These are phyloP conservation scores for Astyanax mexicanus DNA, from an alignment of 2,797 vertebrate species.

Conservation along the genomic window DNA sequence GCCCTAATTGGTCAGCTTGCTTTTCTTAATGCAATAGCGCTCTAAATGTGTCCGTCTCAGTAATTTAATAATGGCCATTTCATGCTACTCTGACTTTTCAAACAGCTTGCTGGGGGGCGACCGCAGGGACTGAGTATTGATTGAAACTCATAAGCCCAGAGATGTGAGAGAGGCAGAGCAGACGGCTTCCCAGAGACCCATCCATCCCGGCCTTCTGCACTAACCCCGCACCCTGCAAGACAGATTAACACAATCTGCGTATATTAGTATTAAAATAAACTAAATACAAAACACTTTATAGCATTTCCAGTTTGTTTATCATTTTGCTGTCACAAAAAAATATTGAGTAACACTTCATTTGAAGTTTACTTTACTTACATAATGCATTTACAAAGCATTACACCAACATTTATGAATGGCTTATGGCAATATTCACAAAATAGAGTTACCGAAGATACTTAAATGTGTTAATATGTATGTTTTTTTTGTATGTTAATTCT, in stretches of 20 bases:
- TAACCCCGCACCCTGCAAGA: constrained; percentile 14
- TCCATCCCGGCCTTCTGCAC: constrained; percentile 34
- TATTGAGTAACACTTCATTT: too few relatives aligned
- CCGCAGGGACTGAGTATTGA: constrained; percentile 78
- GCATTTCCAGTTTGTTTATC: too few relatives aligned
- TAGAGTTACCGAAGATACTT: too few relatives aligned
- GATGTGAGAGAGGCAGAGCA: constrained; percentile 73
- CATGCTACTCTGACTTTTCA: constrained; percentile 80
- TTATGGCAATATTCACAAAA: too few relatives aligned
- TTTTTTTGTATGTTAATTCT: too few relatives aligned
- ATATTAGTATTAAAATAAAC: neutral
- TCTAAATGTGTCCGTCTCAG: constrained; percentile 81
- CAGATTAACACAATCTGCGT: neutral
- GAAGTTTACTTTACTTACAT: too few relatives aligned
- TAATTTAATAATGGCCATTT: constrained; percentile 86
- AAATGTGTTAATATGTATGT: too few relatives aligned
- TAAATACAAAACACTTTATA: neutral
- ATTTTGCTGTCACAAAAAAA: too few relatives aligned
- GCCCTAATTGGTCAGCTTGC: constrained; percentile 80
- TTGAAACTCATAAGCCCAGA: constrained; percentile 71
- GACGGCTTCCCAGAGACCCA: constrained; percentile 77
- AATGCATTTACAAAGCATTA: too few relatives aligned
- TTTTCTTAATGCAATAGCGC: constrained; percentile 81
- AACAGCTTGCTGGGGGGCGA: constrained; percentile 74
- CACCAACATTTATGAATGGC: too few relatives aligned